These are phyloP conservation scores for Corythaixoides concolor DNA, from an alignment of 2,113 vertebrate species.

Conservation along the genomic window DNA sequence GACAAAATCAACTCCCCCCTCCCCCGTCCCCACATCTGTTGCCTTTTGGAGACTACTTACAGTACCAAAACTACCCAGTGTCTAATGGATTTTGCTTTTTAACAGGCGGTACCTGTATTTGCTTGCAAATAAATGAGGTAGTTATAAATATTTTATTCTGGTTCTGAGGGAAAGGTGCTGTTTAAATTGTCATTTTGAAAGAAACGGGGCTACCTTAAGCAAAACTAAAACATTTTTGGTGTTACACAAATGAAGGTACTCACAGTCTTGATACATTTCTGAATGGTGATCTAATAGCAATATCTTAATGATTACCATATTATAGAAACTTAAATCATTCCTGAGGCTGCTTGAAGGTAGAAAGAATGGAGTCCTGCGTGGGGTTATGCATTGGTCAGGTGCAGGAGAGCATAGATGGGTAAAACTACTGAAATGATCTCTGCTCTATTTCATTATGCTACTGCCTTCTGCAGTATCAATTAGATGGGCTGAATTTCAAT, in stretches of 20 bases:
- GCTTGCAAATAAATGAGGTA: neutral
- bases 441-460: neutral
- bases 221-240: neutral
- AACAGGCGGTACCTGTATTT: neutral
- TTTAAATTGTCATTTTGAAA: neutral
- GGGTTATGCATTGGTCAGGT: neutral
- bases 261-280: neutral
- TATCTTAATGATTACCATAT: neutral
- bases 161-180: neutral
- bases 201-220: neutral
- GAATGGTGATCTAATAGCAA: neutral
- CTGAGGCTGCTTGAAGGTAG: neutral
- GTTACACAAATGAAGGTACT: neutral
- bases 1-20: slow-evolving; percentile 38
- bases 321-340: neutral
- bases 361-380: neutral
- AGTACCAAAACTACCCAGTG: neutral
- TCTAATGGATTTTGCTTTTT: slow-evolving; percentile 9
- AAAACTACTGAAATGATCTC: slow-evolving; percentile 4
- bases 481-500: slow-evolving; percentile 31
- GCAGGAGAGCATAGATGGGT: neutral
- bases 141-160: neutral
- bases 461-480: neutral
- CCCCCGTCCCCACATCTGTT: slow-evolving; percentile 45
- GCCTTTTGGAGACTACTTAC: slow-evolving; percentile 21